Conservation (phyloP, 2,888 invertebrate species). For the Meteorus colon region DNA sequence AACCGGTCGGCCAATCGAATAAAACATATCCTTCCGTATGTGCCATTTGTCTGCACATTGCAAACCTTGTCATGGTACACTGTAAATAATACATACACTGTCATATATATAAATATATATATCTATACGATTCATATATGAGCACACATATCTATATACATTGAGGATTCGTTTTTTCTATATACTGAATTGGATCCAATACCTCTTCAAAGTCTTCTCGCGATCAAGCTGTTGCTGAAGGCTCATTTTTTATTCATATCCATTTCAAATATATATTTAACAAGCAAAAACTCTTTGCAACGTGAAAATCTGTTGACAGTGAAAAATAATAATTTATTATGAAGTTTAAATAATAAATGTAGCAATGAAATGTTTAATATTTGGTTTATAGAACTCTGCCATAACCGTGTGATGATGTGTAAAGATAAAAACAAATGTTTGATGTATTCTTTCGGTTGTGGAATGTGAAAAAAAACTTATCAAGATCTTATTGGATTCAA, state of each 20-base stretch:
- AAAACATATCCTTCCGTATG: slow-evolving; percentile 51
- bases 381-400: no score
- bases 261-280: slow-evolving; percentile 16
- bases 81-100: not conserved
- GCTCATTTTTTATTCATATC: not conserved
- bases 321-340: not conserved
- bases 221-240: slow-evolving; percentile 17
- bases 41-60: slow-evolving; percentile 56
- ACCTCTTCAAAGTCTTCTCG: slow-evolving; percentile 8
- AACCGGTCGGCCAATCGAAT: slow-evolving; percentile 60
- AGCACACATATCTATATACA: not conserved
- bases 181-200: not conserved
- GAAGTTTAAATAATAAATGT: not conserved
- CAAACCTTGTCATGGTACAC: slow-evolving; percentile 8
- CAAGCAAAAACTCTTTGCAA: slow-evolving; percentile 3
- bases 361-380: not conserved
- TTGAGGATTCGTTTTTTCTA: slow-evolving; percentile 12
- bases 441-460: not conserved
- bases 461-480: slow-evolving; percentile 2
- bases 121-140: not conserved
- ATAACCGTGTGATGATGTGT: no score
- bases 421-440: not conserved
- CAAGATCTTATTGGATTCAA: slow-evolving; percentile 50
- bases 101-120: not conserved
- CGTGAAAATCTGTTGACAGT: not conserved